Evolutionary conservation across 2,797 vertebrate genomes (phyloP).

Genomic region (Leuciscus waleckii): DNA sequence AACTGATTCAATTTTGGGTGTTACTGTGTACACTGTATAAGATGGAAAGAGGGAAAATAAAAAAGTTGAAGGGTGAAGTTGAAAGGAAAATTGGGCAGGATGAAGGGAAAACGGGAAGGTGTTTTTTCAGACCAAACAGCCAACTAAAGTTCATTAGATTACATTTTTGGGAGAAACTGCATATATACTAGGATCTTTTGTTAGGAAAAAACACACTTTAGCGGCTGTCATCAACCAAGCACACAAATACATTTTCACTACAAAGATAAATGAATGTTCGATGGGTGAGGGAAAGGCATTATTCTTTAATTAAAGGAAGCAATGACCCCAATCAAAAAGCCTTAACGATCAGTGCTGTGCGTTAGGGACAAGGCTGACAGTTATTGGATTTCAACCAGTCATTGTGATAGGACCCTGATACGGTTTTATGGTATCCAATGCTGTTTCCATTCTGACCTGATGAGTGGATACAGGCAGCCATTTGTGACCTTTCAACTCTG

Average conservation of each 20-base stretch:
- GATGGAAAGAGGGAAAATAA: not conserved
- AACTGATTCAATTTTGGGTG: not conserved
- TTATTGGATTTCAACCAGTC: constrained; percentile 80
- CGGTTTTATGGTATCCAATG: constrained; percentile 76
- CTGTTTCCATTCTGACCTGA: constrained; percentile 72
- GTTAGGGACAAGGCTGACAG: constrained; percentile 69
- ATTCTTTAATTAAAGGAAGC: constrained; percentile 79
- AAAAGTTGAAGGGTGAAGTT: not conserved
- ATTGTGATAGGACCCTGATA: constrained; percentile 75
- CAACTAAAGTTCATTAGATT: not conserved
- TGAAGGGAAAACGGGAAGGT: not conserved
- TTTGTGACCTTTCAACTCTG: constrained; percentile 83
- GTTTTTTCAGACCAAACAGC: not conserved
- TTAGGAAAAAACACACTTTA: not conserved
- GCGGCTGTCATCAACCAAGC: constrained; percentile 27
- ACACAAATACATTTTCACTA: constrained; percentile 67
- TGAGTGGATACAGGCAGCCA: constrained; percentile 83
- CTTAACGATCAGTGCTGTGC: constrained; percentile 70
- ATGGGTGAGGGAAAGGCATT: constrained; percentile 69
- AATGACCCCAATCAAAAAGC: constrained; percentile 77
- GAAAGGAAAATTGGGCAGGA: not conserved
- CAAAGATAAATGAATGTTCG: constrained; percentile 77
- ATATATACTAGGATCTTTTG: not conserved
- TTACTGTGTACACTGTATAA: not conserved
- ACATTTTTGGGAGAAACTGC: not conserved